A percentile compares a stretch with the other conserved stretches of the same genome.
Evolutionary conservation across 2,797 vertebrate species (phyloP).

Genomic region (Geotrypetes seraphini): DNA sequence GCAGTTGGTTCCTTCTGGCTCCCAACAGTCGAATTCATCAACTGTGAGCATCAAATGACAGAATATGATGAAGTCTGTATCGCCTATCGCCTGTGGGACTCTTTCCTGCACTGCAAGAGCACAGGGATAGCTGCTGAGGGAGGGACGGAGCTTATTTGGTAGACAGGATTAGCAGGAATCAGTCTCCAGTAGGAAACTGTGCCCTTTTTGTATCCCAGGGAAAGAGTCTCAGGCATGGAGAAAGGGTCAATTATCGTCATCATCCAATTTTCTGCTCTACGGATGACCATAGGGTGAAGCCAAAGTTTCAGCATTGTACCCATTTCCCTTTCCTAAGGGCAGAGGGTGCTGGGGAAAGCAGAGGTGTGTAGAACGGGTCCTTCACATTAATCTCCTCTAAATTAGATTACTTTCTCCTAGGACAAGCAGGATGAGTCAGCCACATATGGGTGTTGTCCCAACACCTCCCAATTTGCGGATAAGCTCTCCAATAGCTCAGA

Average conservation of each 20-base stretch:
- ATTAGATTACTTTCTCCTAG: too few relatives aligned
- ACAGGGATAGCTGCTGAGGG: constrained; percentile 30
- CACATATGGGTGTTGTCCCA: too few relatives aligned
- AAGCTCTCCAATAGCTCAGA: too few relatives aligned
- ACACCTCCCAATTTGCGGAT: too few relatives aligned
- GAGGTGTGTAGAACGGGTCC: too few relatives aligned
- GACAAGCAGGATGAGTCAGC: too few relatives aligned
- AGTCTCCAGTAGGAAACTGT: too few relatives aligned
- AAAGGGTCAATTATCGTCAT: constrained; percentile 19
- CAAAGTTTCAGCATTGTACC: not conserved
- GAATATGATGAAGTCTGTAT: constrained; percentile 16
- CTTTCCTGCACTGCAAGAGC: constrained; percentile 35
- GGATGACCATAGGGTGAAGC: constrained; percentile 1
- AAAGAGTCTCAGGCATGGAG: constrained; percentile 13
- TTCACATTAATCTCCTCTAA: too few relatives aligned
- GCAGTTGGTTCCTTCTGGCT: constrained; percentile 41
- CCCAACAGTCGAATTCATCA: constrained; percentile 8
- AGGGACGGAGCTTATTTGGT: not conserved
- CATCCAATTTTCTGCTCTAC: constrained; percentile 7
- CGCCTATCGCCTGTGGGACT: constrained; percentile 44
- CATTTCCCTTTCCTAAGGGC: constrained; percentile 10
- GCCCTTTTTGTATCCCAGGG: too few relatives aligned
- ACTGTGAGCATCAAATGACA: constrained; percentile 22
- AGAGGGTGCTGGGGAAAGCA: constrained; percentile 3
- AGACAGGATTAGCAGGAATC: constrained; percentile 6